Evolutionary conservation across 2,888 invertebrate genomes (phyloP), one percentile per base, ranked within the genome.

Genomic region (Dione juno): DNA sequence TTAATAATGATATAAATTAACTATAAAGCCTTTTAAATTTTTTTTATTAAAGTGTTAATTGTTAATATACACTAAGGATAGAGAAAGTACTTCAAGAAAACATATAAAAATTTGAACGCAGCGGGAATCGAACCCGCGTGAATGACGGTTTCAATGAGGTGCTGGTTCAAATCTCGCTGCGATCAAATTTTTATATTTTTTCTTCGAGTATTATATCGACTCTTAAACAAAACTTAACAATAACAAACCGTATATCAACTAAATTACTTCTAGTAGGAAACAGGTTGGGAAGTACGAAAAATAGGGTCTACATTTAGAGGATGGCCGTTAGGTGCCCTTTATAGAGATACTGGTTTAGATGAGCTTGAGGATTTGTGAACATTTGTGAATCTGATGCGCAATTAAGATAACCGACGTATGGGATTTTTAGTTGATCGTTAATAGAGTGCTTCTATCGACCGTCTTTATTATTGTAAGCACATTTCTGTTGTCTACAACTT

Each of bases 301-400:
- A 73, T 70, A 72, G 64, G 59, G 67, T 68, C 66, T 64, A 68
- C 70, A 68, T 73, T 71, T 66, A 70, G 73, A 71, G 68, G 68
- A 68, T 71, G 73, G 70, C 59, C 66, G 66, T 70, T 73, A 68
- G 63, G 52, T 69, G 52, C 61, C 70, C 65, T 71, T 71, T 73
- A 53, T 53, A 52, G 21, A 67, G 67, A 70, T 70, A 66, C 67
- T 48, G 54, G 73, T 73, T 65, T 57, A 67, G 65, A 67, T 63
- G 67, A 67, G 63, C 63, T 43, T 11, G 66, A 52, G 70, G 67
- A 72, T 65, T 70, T 72, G 72, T 64, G 64, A 64, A 69, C 70
- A 67, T 58, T n/a, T n/a, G n/a, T n/a, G n/a, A n/a, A 41, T 64
- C 40, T 59, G 72, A 72, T 72, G 37, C 59, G 67, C 72, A 72